Percentiles rank a stretch among this genome's conserved stretches.
Conservation (phyloP, 2,888 invertebrate genomes). For the Epirrhoe tristata region DNA sequence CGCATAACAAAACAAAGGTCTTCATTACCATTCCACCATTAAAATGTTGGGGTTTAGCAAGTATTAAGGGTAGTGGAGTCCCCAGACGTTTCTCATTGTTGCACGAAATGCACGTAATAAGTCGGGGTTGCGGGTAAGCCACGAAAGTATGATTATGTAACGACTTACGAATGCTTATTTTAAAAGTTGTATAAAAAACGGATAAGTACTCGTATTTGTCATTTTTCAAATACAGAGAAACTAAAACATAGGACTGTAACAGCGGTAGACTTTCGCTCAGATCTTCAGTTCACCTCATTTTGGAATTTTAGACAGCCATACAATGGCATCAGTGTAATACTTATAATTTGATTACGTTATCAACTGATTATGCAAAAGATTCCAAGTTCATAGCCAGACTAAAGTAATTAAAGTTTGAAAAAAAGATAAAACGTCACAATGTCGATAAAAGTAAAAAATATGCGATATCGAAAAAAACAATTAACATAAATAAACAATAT, state of each 20-base stretch:
- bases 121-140: constrained; percentile 41
- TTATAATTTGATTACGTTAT: constrained; percentile 7
- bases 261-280: too few relatives aligned
- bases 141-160: constrained; percentile 45
- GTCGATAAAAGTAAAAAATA: constrained; percentile 29
- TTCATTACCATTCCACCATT: constrained; percentile 33
- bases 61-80: constrained; percentile 38
- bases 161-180: constrained; percentile 18
- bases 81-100: constrained; percentile 49
- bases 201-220: background rate
- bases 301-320: background rate
- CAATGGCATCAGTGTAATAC: background rate
- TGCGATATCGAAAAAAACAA: constrained; percentile 21
- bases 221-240: background rate
- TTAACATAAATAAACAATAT: constrained; percentile 25
- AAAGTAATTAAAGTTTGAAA: constrained; percentile 10
- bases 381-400: constrained; percentile 7
- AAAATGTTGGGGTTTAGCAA: constrained; percentile 32
- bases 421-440: constrained; percentile 20
- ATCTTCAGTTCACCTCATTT: background rate
- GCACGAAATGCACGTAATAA: constrained; percentile 48
- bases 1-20: constrained; percentile 25
- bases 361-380: constrained; percentile 1
- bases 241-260: too few relatives aligned
- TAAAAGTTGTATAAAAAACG: constrained; percentile 8